Evolutionary conservation across 1,140 invertebrate genomes (phyloP).

Genomic region (Panagrolaimus sp.): DNA sequence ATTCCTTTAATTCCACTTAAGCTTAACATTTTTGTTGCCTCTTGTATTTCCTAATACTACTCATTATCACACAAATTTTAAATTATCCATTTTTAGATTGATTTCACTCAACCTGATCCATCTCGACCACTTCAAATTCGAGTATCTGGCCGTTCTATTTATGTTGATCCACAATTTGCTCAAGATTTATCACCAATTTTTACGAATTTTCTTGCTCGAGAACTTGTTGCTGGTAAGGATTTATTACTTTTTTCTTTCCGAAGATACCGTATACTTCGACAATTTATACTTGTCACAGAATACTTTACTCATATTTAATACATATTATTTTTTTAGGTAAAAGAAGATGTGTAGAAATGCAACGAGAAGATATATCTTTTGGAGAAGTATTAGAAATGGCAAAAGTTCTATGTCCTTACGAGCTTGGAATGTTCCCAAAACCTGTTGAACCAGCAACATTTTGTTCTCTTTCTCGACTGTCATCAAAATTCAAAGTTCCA

Average conservation of each 20-base stretch:
- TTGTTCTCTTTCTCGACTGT: neutral
- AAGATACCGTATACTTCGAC: too few relatives aligned
- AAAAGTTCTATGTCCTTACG: neutral
- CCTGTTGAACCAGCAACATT: neutral
- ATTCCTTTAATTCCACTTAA: too few relatives aligned
- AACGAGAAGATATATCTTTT: constrained; percentile 5
- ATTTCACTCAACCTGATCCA: constrained; percentile 6
- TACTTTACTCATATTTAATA: too few relatives aligned
- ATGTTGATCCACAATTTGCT: constrained; percentile 8
- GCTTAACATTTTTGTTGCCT: too few relatives aligned
- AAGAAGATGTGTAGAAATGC: constrained; percentile 9
- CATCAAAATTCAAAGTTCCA: neutral
- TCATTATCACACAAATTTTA: too few relatives aligned
- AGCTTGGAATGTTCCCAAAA: constrained; percentile 1
- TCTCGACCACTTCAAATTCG: constrained; percentile 14
- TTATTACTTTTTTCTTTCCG: neutral
- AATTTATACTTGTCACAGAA: too few relatives aligned
- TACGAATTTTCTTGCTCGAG: constrained; percentile 6
- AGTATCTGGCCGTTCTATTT: neutral
- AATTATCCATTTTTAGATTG: neutral
- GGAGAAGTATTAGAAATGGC: neutral
- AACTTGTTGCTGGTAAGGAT: constrained; percentile 5
- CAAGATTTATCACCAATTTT: constrained; percentile 3
- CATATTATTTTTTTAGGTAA: neutral
- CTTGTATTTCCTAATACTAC: too few relatives aligned